These are phyloP conservation scores for Drosophila baimaii DNA, from an alignment of 1,140 invertebrate species.

Conservation along the genomic window DNA sequence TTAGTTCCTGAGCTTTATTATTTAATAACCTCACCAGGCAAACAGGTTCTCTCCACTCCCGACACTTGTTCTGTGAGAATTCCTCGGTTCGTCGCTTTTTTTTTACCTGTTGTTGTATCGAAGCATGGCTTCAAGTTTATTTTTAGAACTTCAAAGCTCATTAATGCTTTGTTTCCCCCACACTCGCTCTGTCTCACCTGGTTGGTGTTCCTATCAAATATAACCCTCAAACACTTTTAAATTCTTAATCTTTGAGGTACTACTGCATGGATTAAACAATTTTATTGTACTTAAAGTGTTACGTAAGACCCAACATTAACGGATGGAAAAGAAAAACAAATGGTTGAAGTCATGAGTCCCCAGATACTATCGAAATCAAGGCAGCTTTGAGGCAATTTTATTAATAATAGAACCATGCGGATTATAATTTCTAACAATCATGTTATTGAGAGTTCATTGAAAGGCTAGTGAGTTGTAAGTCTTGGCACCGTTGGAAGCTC, in stretches of 20 bases:
- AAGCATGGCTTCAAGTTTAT: constrained; percentile 43
- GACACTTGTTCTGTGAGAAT: constrained; percentile 34
- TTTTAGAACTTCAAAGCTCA: constrained; percentile 61
- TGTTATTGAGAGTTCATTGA: constrained; percentile 11
- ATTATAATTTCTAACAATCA: constrained; percentile 5
- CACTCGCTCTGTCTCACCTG: constrained; percentile 2
- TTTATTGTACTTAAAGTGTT: too few species aligned
- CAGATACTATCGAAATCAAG: too few species aligned
- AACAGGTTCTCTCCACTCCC: constrained; percentile 43
- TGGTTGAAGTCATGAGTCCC: too few species aligned
- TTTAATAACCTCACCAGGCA: neutral
- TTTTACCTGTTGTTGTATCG: constrained; percentile 27
- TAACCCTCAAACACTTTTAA: constrained; percentile 34
- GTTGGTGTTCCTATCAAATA: constrained; percentile 24
- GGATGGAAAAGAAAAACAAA: too few species aligned
- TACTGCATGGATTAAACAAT: too few species aligned
- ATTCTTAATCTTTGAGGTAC: constrained; percentile 40
- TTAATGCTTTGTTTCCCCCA: constrained; percentile 42
- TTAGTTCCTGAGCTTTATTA: neutral
- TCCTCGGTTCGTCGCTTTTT: constrained; percentile 7
- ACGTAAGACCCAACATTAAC: too few species aligned
- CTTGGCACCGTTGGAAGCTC: constrained; percentile 12
- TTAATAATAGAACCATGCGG: constrained; percentile 8
- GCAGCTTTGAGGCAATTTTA: neutral
- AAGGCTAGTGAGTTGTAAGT: constrained; percentile 16